These are phyloP conservation scores for Sebastes steindachneri DNA, from an alignment of 2,797 vertebrate genomes.

Conservation along the genomic window DNA sequence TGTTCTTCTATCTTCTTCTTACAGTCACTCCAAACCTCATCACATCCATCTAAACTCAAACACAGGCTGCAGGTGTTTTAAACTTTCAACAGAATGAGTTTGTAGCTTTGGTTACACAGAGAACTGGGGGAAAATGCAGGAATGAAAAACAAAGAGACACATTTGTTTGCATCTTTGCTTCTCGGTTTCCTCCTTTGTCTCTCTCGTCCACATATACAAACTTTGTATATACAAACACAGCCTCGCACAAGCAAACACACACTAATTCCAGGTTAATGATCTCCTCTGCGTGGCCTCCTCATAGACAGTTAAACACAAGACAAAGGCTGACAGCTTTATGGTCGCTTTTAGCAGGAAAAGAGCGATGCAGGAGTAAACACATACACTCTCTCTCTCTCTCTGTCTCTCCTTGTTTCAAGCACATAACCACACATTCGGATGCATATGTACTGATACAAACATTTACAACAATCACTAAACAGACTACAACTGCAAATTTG, in stretches of 20 bases:
- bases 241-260: constrained; percentile 17
- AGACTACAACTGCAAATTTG: background rate
- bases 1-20: background rate
- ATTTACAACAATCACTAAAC: background rate
- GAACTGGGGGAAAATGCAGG: background rate
- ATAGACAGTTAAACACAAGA: constrained; percentile 42
- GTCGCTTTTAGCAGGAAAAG: constrained; percentile 23
- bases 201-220: constrained; percentile 24
- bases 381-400: background rate
- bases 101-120: background rate
- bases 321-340: constrained; percentile 49
- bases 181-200: constrained; percentile 7
- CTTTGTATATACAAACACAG: constrained; percentile 42
- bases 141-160: constrained; percentile 26
- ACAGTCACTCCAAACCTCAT: background rate
- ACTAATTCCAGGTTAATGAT: constrained; percentile 64
- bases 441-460: background rate
- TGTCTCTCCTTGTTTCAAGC: background rate
- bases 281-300: constrained; percentile 43
- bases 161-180: constrained; percentile 41
- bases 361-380: constrained; percentile 6
- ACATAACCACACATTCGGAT: background rate
- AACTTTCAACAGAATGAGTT: background rate
- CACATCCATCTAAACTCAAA: background rate
- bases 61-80: constrained; percentile 1